Percentiles rank a stretch among this genome's conserved stretches.
Conservation (phyloP, 2,888 invertebrate genomes). For the Cheilosia vernalis region DNA sequence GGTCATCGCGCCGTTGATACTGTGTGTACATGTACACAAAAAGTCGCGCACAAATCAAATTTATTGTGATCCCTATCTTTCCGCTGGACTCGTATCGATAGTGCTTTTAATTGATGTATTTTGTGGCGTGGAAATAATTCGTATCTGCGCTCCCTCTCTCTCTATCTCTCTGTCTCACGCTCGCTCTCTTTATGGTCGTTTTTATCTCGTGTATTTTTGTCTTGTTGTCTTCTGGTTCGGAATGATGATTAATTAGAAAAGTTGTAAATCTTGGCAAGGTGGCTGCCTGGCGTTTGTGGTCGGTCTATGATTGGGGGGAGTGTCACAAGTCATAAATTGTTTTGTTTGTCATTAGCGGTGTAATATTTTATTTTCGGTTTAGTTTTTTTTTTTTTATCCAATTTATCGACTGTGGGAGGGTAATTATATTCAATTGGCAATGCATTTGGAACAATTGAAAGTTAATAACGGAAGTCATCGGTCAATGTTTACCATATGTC, state of each 20-base stretch:
- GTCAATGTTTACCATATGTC: slow-evolving; percentile 40
- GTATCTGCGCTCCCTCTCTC: background rate
- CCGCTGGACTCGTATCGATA: slow-evolving; percentile 69
- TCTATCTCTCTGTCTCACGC: too few relatives aligned
- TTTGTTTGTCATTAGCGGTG: slow-evolving; percentile 51
- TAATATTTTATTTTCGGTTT: slow-evolving; percentile 39
- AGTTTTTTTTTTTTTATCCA: background rate
- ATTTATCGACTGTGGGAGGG: slow-evolving; percentile 21
- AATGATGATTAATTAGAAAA: slow-evolving; percentile 67
- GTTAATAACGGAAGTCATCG: slow-evolving; percentile 40
- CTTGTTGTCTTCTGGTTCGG: slow-evolving; percentile 13
- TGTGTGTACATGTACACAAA: slow-evolving; percentile 47
- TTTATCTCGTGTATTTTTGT: background rate
- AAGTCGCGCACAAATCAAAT: slow-evolving; percentile 66
- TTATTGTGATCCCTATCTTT: slow-evolving; percentile 74
- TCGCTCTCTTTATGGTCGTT: slow-evolving; percentile 9
- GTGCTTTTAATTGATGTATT: slow-evolving; percentile 70
- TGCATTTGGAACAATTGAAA: slow-evolving; percentile 54
- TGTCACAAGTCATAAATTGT: slow-evolving; percentile 65
- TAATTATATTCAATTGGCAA: slow-evolving; percentile 69
- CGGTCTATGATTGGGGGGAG: slow-evolving; percentile 19
- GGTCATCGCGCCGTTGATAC: slow-evolving; percentile 36
- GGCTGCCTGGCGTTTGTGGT: slow-evolving; percentile 1
- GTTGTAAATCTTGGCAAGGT: slow-evolving; percentile 55
- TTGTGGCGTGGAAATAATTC: slow-evolving; percentile 55